Evolutionary conservation across 2,888 invertebrate genomes (phyloP).

Genomic region (Andrena bucephala): DNA sequence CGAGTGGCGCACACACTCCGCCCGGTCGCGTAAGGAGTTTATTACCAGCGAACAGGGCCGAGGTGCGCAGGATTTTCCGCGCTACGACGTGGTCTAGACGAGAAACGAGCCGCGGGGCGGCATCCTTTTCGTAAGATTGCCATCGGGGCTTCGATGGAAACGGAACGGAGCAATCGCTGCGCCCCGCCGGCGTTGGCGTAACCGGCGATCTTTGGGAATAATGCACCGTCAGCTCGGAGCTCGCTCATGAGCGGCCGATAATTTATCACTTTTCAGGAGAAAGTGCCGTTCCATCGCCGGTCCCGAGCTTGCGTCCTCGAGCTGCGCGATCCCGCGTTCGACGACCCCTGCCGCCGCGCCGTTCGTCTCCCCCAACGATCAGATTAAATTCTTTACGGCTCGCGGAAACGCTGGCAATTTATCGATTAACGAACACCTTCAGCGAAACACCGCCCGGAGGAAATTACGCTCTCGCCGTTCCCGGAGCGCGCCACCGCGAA

Average conservation of each 20-base stretch:
- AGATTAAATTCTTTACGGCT: constrained; percentile 56
- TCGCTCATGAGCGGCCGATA: constrained; percentile 19
- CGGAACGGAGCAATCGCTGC: constrained; percentile 25
- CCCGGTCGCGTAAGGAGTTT: neutral
- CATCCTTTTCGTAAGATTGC: constrained; percentile 25
- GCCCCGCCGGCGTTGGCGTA: neutral
- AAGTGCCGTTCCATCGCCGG: neutral
- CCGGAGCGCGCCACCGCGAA: neutral
- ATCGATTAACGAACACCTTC: constrained; percentile 58
- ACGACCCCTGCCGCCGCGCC: constrained; percentile 39
- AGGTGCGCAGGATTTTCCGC: constrained; percentile 5
- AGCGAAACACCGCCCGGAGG: constrained; percentile 35
- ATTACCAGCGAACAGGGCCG: neutral
- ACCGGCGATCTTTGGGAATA: constrained; percentile 33
- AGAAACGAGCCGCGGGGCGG: constrained; percentile 2
- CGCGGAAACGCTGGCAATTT: constrained; percentile 50
- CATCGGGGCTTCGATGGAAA: constrained; percentile 31
- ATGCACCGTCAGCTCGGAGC: constrained; percentile 32
- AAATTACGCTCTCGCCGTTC: constrained; percentile 5
- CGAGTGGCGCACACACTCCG: neutral
- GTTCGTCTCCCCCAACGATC: constrained; percentile 42
- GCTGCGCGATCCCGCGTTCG: constrained; percentile 6
- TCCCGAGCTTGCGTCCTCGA: neutral
- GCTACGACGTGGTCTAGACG: neutral
- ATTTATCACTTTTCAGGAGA: constrained; percentile 37